Percentiles rank a stretch among this genome's conserved stretches.
These are phyloP conservation scores for Isotomurus palustris DNA, from an alignment of 2,888 invertebrate species.

Conservation along the genomic window DNA sequence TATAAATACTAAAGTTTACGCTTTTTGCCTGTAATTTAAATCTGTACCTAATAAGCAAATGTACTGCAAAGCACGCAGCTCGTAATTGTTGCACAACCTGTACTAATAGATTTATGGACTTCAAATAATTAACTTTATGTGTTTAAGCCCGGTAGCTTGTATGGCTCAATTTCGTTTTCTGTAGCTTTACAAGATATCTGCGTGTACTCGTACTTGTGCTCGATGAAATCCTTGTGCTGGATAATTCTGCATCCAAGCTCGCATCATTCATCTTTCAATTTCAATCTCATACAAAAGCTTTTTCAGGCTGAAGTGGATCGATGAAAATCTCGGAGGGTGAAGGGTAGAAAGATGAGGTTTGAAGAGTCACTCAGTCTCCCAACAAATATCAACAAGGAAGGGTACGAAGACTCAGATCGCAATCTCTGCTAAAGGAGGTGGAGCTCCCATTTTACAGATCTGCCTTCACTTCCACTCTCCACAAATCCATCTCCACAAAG, in stretches of 20 bases:
- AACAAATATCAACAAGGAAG: not conserved
- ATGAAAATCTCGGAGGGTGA: not conserved
- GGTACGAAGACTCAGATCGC: not conserved
- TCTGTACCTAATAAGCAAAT: too few species aligned
- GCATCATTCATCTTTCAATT: too few species aligned
- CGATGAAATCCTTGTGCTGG: not conserved
- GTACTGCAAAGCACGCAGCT: too few species aligned
- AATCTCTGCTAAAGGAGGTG: not conserved
- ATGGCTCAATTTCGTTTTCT: too few species aligned
- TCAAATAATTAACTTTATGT: too few species aligned
- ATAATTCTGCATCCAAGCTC: too few species aligned
- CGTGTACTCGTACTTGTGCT: not conserved
- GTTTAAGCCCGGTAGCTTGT: too few species aligned
- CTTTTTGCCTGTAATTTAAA: too few species aligned
- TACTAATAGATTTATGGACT: too few species aligned
- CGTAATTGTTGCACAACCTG: too few species aligned
- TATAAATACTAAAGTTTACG: too few species aligned
- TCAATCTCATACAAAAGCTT: too few species aligned
- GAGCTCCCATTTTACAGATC: not conserved
- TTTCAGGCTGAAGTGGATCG: conserved; percentile 2
- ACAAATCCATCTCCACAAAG: not conserved
- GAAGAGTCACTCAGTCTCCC: not conserved
- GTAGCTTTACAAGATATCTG: not conserved
- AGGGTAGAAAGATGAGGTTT: not conserved
- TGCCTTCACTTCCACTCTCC: not conserved